Conservation (phyloP, 2,888 invertebrate genomes). For the Trachelus tabidus region DNA sequence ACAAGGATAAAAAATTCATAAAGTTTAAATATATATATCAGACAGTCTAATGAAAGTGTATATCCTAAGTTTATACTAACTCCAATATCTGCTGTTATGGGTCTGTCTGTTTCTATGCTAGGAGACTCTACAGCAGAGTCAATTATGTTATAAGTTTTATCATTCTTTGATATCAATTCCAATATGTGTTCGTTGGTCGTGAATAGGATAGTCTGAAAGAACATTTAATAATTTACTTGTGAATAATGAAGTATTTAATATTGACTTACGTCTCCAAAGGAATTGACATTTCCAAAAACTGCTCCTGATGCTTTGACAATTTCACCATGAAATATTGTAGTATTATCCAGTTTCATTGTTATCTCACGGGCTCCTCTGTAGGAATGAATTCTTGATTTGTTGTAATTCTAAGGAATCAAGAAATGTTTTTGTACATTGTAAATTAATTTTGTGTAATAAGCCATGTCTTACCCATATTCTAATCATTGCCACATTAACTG, state of each 20-base stretch:
- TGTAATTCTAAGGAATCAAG: conserved; percentile 77
- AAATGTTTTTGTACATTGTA: not conserved
- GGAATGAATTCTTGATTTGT: conserved; percentile 87
- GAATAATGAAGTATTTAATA: conserved; percentile 16
- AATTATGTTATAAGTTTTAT: conserved; percentile 66
- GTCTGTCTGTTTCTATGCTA: conserved; percentile 70
- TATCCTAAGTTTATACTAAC: conserved; percentile 23
- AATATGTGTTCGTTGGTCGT: conserved; percentile 81
- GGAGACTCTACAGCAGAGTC: conserved; percentile 65
- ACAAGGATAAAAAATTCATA: not conserved
- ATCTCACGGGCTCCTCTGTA: conserved; percentile 80
- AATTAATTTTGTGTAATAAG: not conserved
- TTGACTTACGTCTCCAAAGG: conserved; percentile 77
- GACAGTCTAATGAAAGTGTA: not conserved
- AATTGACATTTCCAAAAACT: conserved; percentile 75
- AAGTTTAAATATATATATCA: not conserved
- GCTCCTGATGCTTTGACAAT: conserved; percentile 83
- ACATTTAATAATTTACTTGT: conserved; percentile 1
- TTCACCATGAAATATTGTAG: conserved; percentile 82
- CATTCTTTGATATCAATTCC: conserved; percentile 71
- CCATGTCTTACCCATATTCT: conserved; percentile 75
- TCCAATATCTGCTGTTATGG: conserved; percentile 71
- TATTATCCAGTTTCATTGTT: conserved; percentile 76
- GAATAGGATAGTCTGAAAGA: conserved; percentile 83
- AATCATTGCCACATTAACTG: conserved; percentile 72